phyloP scores from a whole-genome alignment of 2,113 vertebrate species.

The Sebastes schlegelii region DNA sequence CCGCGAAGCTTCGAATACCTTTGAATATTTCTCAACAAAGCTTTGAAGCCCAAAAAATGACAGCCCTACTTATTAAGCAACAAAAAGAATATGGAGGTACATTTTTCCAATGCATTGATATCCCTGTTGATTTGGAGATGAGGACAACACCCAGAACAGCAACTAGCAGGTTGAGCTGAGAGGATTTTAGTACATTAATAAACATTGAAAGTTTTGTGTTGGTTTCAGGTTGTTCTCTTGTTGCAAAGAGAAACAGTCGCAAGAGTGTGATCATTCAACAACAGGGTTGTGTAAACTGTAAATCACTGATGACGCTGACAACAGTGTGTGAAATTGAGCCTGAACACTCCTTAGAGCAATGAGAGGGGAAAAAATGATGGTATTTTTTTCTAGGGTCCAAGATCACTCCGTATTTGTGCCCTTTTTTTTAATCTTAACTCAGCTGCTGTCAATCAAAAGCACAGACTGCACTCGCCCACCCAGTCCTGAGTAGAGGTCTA shows the following conservation, averaged over 20 bases:
- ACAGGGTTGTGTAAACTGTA: not conserved
- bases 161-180: too few relatives aligned
- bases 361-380: not conserved
- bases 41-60: too few relatives aligned
- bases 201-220: not conserved
- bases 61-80: too few relatives aligned
- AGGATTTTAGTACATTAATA: too few relatives aligned
- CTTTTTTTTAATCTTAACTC: not conserved
- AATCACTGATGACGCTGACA: conserved; percentile 10
- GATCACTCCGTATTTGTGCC: not conserved
- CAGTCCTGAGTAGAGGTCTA: not conserved
- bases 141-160: not conserved
- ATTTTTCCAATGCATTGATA: not conserved
- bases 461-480: not conserved
- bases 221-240: not conserved
- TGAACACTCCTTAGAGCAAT: not conserved
- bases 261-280: not conserved
- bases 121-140: too few relatives aligned
- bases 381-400: not conserved
- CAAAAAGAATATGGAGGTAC: not conserved
- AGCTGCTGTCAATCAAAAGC: not conserved
- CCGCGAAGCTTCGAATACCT: too few relatives aligned
- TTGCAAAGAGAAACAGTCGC: conserved; percentile 1
- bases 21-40: too few relatives aligned
- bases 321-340: not conserved